Percentiles rank a stretch among this genome's conserved stretches.
phyloP scores from a whole-genome alignment of 2,888 invertebrate genomes.

The Acleris sparsana region DNA sequence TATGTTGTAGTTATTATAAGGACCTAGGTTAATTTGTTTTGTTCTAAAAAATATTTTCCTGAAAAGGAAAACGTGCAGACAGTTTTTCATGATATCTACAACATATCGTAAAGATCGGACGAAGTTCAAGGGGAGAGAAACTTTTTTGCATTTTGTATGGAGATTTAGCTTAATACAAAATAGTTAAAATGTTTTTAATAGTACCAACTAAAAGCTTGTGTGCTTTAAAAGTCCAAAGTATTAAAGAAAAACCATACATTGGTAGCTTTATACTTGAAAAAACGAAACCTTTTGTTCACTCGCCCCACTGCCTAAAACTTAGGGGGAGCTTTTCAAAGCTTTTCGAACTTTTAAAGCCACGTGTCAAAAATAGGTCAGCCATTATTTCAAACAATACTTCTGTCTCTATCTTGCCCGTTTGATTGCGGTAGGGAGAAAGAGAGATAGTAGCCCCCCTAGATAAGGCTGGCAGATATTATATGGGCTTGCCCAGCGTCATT shows the following conservation, averaged over 20 bases:
- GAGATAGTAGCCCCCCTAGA: constrained; percentile 22
- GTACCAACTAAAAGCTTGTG: too few species aligned
- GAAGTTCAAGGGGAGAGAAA: too few species aligned
- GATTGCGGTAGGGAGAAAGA: constrained; percentile 18
- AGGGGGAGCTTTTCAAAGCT: constrained; percentile 44
- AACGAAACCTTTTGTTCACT: constrained; percentile 38
- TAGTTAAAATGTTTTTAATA: too few species aligned
- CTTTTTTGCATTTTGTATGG: too few species aligned
- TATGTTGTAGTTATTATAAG: too few species aligned
- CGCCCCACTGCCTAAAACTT: constrained; percentile 36
- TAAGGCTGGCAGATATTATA: constrained; percentile 13
- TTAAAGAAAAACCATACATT: background rate
- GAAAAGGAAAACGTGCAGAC: too few species aligned
- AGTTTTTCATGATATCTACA: too few species aligned
- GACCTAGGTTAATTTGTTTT: too few species aligned
- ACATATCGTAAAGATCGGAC: too few species aligned
- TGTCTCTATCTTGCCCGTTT: constrained; percentile 50
- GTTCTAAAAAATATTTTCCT: too few species aligned
- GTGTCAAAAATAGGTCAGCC: constrained; percentile 76
- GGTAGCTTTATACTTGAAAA: constrained; percentile 5
- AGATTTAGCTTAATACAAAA: too few species aligned
- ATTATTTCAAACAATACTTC: constrained; percentile 60
- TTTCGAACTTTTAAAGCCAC: constrained; percentile 59
- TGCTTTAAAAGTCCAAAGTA: too few species aligned
- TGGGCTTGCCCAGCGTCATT: constrained; percentile 5